Evolutionary conservation across 2,888 invertebrate genomes (phyloP), one percentile per base, ranked within the genome.

Genomic region (Hecatera dysodea): DNA sequence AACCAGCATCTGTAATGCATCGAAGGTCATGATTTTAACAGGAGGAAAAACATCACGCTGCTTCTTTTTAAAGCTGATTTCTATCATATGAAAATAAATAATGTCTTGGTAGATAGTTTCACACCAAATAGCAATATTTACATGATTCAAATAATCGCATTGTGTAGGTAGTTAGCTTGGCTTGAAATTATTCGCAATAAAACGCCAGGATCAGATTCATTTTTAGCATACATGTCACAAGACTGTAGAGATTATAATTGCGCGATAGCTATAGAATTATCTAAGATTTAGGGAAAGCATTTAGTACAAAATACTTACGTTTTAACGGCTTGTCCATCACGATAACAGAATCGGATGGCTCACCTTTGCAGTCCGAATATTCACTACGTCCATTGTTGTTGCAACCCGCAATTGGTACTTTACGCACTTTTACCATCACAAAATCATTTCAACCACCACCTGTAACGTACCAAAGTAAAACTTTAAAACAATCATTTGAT

Each of bases 331-430:
- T 12, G n/a, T 55, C 55, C 33, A n/a, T 6, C n/a, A 6, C 2
- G 9, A 17, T 52, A 52, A 8, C 27, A 52, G n/a, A 8, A 29
- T 22, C 19, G 15, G 2, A 27, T 50, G 59, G 12, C 8, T 17
- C 46, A 0, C 17, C 12, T n/a, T n/a, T 48, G 7, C n/a, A 12
- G n/a, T 36, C 33, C 1, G 3, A 19, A 39, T 0, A 33, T 36
- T 22, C 9, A 17, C 17, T 46, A 5, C 46, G 15, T 11, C 24
- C n/a, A n/a, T 33, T n/a, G 7, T 8, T n/a, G 12, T 55, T 17
- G 12, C n/a, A 15, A 6, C 1, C 5, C 1, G 22, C 11, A 0
- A 2, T n/a, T 4, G 17, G n/a, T 8, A 27, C 11, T n/a, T 6
- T 12, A 15, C 36, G 11, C 36, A 27, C 46, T n/a, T 36, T 27